phyloP scores from a whole-genome alignment of 1,140 invertebrate genomes.

The Panagrolaimus sp. region DNA sequence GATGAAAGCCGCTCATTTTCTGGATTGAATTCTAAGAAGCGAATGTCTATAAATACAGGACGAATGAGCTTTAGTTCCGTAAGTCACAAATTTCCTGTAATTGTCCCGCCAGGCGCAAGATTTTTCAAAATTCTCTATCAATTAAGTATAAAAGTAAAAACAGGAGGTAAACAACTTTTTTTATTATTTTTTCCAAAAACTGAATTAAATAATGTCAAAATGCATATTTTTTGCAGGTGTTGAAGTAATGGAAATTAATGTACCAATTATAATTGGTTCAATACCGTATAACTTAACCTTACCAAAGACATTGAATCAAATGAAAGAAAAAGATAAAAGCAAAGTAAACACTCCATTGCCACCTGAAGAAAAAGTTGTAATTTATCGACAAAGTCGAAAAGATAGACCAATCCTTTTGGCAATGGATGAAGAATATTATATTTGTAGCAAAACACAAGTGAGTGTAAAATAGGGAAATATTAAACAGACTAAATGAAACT shows the following conservation, averaged over 20 bases:
- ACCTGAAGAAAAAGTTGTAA: conserved; percentile 8
- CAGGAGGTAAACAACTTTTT: background rate
- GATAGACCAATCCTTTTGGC: conserved; percentile 22
- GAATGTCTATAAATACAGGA: no score
- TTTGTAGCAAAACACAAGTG: conserved; percentile 20
- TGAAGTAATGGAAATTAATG: conserved; percentile 42
- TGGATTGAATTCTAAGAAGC: no score
- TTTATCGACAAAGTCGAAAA: conserved; percentile 30
- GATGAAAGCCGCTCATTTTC: conserved; percentile 9
- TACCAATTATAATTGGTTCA: conserved; percentile 36
- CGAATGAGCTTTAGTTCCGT: no score
- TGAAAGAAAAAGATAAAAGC: conserved; percentile 15
- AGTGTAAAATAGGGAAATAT: conserved; percentile 7
- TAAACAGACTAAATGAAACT: background rate
- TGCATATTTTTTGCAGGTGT: conserved; percentile 26
- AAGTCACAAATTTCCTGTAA: conserved; percentile 2
- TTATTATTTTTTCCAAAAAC: background rate
- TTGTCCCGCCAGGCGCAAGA: background rate
- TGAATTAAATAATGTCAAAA: background rate
- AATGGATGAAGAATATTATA: conserved; percentile 1
- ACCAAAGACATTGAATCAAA: conserved; percentile 1
- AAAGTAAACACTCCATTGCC: conserved; percentile 8
- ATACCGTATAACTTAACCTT: conserved; percentile 21
- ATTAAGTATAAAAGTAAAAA: conserved; percentile 13
- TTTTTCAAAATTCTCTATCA: conserved; percentile 14